Base-by-base conservation (phyloP, 2,113 vertebrate genomes). In the Calidris pygmaea region DNA sequence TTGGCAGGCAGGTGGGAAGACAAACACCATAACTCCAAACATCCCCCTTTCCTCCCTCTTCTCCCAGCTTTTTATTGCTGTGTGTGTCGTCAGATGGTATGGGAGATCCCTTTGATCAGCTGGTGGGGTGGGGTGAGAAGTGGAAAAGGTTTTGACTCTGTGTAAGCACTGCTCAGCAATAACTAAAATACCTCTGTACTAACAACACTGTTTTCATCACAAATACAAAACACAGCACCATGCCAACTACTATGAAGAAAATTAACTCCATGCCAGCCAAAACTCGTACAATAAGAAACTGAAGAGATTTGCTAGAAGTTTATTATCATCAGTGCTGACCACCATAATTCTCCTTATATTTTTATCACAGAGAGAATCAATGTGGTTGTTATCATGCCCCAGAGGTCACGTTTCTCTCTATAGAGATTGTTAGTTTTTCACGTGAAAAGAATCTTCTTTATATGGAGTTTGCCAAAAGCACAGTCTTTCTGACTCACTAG, bases 31-130 rank as follows among this genome's bases (percentile, higher is more conserved):
- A 18, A 45, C 6, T 53, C 47, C 11, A 1, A 45, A 43, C 2
- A 5, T 12, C 10, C 15, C 26, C 6, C 19, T 15, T 24, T 30
- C 24, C 20, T 37, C 8, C 15, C 35, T 52, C 8, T 53, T 70
- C 45, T 20, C 13, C 29, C 32, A 56, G 4, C 17, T 34, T 71
- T 79, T 39, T 27, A 2, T 24, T 32, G 21, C 26, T 53, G 26
- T 59, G 1, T 4, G 11, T 85, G 48, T 39, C 1, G 0, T 6
- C 59, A 55, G 47, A 27, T 18, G 11, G 4, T 45, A 30, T n/a
- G 41, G 23, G 4, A 48, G 4, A 41, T 39, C 14, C 9, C 14
- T 56, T 48, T 27, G 41, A 17, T 34, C 29, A n/a, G 23, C 17
- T 39, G 23, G 18, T 29, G 23, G 23, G 10, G 7, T 9, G 2